Evolutionary conservation across 2,113 vertebrate species (phyloP), one percentile per base, ranked within the genome.

Genomic region (Aleadryas rufinucha): DNA sequence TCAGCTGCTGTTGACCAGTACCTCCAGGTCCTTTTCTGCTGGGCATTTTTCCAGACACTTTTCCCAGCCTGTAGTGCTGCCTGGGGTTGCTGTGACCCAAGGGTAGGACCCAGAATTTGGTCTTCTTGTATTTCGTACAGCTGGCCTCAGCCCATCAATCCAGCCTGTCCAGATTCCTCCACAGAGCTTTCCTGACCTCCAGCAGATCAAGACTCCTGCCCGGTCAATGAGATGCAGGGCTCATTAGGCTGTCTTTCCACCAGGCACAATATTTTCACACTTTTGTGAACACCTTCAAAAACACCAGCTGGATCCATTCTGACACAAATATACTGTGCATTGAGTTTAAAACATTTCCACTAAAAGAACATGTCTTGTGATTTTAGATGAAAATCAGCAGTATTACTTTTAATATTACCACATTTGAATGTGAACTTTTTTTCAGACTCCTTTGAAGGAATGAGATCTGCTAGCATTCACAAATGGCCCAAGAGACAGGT

Each of bases 111-210:
- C 2, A 20, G 21, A 21, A 17, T 10, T 27, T 16, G 10, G 12
- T 39, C 12, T 30, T 45, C 24, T 27, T 79, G 42, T 20, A 37
- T 35, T 31, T 70, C 27, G 3, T 21, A 16, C 17, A 1, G 3
- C 17, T 65, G 57, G 28, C 65, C 33, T 39, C 70, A 68, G 17
- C 11, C 18, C 53, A 41, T 47, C 0, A 0, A 13, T 47, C 39
- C 66, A 72, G 39, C 24, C 52, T 24, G 12, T 27, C 60, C 45
- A 54, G n/a, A 28, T 31, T 10, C 66, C 30, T 53, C 45, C 53
- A 35, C 53, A 80, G n/a, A 74, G 30, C 26, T 13, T 35, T 53
- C 18, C 30, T 47, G 19, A 12, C 18, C n/a, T 31, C 18, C n/a
- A 41, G 52, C 53, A 66, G 7, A 35, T 16, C 24, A 74, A 47